These are phyloP conservation scores for Erinaceus europaeus DNA, from an alignment of 2,113 vertebrate genomes.

Conservation along the genomic window DNA sequence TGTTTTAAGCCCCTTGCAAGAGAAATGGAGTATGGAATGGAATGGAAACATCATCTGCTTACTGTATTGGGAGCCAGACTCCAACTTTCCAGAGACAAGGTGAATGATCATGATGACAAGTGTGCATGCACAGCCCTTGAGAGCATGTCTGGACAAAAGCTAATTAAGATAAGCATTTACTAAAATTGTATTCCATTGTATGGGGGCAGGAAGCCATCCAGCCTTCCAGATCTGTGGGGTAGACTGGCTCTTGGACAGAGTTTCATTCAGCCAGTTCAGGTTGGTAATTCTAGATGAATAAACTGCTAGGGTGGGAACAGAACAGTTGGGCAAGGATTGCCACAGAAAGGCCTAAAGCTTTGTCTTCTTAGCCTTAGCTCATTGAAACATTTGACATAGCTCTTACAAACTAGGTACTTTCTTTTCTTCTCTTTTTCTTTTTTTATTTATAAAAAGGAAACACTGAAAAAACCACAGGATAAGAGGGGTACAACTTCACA, in stretches of 20 bases:
- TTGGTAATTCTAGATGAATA: background rate
- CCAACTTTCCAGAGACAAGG: background rate
- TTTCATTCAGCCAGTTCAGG: background rate
- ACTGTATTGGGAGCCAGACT: background rate
- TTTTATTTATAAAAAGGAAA: no score
- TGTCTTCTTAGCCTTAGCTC: background rate
- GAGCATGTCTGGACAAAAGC: background rate
- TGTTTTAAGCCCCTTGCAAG: background rate
- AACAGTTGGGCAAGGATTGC: no score
- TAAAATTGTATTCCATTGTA: constrained; percentile 19
- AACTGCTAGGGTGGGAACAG: background rate
- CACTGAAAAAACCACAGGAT: no score
- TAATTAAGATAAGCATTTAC: constrained; percentile 31
- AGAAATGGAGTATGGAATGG: background rate
- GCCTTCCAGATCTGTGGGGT: background rate
- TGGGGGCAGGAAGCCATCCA: background rate
- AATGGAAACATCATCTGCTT: background rate
- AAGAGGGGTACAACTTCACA: no score
- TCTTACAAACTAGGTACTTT: background rate
- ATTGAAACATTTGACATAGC: background rate
- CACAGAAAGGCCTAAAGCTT: background rate
- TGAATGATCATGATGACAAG: background rate
- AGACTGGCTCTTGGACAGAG: background rate
- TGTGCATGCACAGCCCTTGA: background rate
- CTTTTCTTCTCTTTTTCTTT: background rate